Base-by-base conservation (phyloP, 1,140 invertebrate species). In the Bicyclus anynana region DNA sequence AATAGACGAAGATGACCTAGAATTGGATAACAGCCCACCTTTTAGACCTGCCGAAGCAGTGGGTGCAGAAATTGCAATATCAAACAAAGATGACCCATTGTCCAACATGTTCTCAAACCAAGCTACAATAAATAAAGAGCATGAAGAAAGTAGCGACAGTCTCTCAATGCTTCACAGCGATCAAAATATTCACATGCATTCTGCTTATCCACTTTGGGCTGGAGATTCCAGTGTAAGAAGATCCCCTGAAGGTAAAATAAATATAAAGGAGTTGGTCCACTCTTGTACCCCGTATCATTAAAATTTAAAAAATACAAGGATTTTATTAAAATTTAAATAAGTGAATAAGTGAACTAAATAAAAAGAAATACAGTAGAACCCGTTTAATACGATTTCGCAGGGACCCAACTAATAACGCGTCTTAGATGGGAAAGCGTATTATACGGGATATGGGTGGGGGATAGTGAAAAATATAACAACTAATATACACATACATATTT, bases 1-100 rank as follows among this genome's bases (percentile, higher is more conserved):
- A 16, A 93, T 94, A 59, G 95, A 96, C 62, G 94, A 96, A 83
- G 96, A 97, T 80, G 96, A 98, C 80, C 89, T 96, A 37, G 95
- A 95, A 53, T 92, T 94, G 1, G 93, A 93, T n/a, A 55, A 62
- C 33, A 66, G 42, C 42, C 58, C 69, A 27, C 49, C 67, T 13
- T 42, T 47, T 7, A 57, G 55, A 53, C 51, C 38, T 50, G 38
- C 17, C 33, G 7, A 9, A 13, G 53, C 29, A 40, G 14, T 21
- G 27, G 13, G 29, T 23, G 37, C 17, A 52, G 38, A 62, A 29
- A 55, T 23, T 56, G 47, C 20, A 18, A 21, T 17, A n/a, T 26
- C 27, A 9, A 38, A 14, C 12, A 35, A 57, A 17, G 49, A 61
- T n/a, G 38, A 61, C 2, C 33, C 18, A 5, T 48, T 58, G 21